Conservation (phyloP, 2,113 vertebrate genomes). For the Choloepus hoffmanni region DNA sequence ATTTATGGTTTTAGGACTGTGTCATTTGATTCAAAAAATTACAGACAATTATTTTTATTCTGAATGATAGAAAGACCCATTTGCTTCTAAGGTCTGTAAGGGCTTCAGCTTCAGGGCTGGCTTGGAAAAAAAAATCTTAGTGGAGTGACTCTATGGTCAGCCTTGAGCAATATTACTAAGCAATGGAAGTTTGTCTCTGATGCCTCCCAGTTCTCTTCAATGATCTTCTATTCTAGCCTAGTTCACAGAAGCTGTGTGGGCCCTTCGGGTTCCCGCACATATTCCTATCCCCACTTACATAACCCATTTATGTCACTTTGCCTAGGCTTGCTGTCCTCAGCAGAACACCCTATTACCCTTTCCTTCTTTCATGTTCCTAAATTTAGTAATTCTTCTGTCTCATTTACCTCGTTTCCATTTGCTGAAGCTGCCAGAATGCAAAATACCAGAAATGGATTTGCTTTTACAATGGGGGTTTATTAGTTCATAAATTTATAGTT, state of each 20-base stretch:
- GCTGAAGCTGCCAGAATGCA: too few relatives aligned
- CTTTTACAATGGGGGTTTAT: too few relatives aligned
- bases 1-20: neutral
- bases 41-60: conserved; percentile 44
- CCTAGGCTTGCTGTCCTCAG: neutral
- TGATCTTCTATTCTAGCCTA: neutral
- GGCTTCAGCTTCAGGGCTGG: neutral
- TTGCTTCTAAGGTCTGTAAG: neutral
- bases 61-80: conserved; percentile 22
- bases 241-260: neutral
- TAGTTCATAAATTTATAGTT: too few relatives aligned
- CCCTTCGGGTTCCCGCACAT: neutral
- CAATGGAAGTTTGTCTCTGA: neutral
- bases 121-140: neutral
- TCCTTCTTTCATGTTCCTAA: neutral
- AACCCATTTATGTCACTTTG: neutral
- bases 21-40: conserved; percentile 24
- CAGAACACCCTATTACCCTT: neutral
- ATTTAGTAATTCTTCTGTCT: neutral
- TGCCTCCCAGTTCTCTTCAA: neutral
- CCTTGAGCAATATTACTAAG: neutral
- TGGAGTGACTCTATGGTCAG: neutral
- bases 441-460: too few relatives aligned
- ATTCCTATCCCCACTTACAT: fast-evolving
- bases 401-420: neutral